Base-by-base conservation (phyloP, 2,113 vertebrate genomes). In the Upupa epops region DNA sequence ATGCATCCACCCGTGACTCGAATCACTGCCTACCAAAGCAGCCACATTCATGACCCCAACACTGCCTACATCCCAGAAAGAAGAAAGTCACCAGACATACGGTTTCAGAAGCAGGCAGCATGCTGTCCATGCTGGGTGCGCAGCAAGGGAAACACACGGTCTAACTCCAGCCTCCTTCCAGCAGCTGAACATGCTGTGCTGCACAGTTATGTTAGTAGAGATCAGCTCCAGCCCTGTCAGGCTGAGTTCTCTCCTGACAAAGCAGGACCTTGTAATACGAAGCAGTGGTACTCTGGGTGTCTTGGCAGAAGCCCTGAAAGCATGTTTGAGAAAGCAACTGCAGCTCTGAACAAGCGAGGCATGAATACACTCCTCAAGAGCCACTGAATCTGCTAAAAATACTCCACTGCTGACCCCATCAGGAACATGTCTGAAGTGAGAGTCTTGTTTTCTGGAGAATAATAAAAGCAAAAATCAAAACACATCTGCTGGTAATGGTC, bases 241-340 rank as follows among this genome's bases (percentile, higher is more conserved):
- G 90, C 95, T 82, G 81, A 88, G 54, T 77, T 92, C 95, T 94
- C 93, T 80, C 93, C 91, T 66, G 90, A 97, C 96, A 96, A 96
- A 94, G 95, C 95, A 96, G 92, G 94, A 95, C 95, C 95, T 95
- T 96, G 97, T 96, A 95, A 97, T 77, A 93, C 19, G 86, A 95
- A 37, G 88, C 96, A 94, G 88, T n/a, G 93, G 95, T 54, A 94
- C 63, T 81, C 94, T 58, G 96, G 88, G 90, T 92, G 93, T 72
- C 88, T 90, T 98, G 97, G 97, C 97, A 95, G 93, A 49, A 90
- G 74, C 86, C 93, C 93, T 55, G 59, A 92, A 58, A 16, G 68
- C 69, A 32, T 90, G 93, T 96, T 96, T 93, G 94, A 96, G 96
- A 97, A 96, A 96, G 96, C 96, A 93, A 96, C 90, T 92, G 94